Conservation (phyloP, 2,888 invertebrate species). For the Cheiracanthium punctorium region DNA sequence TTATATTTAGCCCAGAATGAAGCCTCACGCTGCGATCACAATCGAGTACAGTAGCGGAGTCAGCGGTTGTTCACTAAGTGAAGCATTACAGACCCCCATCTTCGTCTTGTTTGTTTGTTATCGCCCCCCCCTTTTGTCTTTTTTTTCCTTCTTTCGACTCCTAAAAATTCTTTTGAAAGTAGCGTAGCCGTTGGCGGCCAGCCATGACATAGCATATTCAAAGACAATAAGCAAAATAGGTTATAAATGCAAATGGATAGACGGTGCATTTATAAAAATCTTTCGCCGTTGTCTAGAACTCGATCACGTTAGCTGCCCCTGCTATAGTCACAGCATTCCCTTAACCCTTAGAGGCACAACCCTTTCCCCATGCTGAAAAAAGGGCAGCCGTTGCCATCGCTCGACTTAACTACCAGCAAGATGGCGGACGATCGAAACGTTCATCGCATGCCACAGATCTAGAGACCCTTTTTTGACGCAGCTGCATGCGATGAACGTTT, state of each 20-base stretch:
- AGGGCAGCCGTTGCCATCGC: too few species aligned
- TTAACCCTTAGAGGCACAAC: too few species aligned
- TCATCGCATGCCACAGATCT: too few species aligned
- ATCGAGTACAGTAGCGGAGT: constrained; percentile 55
- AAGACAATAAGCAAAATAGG: constrained; percentile 36
- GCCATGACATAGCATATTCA: constrained; percentile 33
- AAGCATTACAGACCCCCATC: background rate
- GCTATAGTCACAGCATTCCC: too few species aligned
- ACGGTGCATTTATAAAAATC: too few species aligned
- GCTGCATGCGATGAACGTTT: too few species aligned
- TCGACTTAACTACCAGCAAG: too few species aligned
- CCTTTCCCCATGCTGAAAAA: too few species aligned
- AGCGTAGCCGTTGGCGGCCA: constrained; percentile 20
- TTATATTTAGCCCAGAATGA: constrained; percentile 57
- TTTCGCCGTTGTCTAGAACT: too few species aligned
- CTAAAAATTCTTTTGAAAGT: constrained; percentile 3
- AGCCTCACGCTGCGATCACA: constrained; percentile 60
- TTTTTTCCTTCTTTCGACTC: constrained; percentile 14
- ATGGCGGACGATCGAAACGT: too few species aligned
- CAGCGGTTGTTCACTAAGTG: constrained; percentile 43
- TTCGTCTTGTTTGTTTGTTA: constrained; percentile 10
- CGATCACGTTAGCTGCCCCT: too few species aligned
- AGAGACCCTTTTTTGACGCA: too few species aligned
- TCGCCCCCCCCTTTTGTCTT: background rate
- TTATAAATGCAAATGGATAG: background rate